phyloP scores from a whole-genome alignment of 2,113 vertebrate species.

The Machaerirhynchus nigripectus region DNA sequence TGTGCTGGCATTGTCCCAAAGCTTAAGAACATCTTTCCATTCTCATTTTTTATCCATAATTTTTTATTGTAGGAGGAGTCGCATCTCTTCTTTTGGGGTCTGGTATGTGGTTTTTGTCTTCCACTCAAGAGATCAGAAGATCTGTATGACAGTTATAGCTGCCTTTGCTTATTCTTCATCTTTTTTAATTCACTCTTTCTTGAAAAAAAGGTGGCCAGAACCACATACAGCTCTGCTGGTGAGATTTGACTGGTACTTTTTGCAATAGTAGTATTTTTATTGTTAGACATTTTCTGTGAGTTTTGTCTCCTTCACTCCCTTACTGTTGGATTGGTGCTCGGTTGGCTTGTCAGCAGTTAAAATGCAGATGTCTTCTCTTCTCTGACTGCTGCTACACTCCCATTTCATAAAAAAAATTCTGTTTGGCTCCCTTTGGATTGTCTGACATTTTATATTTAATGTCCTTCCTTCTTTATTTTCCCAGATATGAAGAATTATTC shows the following conservation, averaged over 20 bases:
- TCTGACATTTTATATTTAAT: neutral
- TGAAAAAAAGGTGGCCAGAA: neutral
- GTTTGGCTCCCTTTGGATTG: neutral
- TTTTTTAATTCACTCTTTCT: neutral
- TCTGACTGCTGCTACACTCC: neutral
- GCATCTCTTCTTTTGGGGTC: neutral
- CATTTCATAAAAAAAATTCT: neutral
- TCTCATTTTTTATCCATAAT: neutral
- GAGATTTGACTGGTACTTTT: neutral
- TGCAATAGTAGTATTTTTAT: neutral
- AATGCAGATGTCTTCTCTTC: fast-evolving
- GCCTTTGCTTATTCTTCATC: neutral
- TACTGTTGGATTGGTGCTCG: neutral
- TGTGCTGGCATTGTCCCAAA: neutral
- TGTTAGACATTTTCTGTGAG: neutral
- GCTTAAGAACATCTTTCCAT: neutral
- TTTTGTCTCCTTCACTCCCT: neutral
- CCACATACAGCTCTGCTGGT: neutral
- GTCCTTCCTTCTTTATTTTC: neutral
- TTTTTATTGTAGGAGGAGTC: neutral
- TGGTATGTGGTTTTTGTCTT: neutral
- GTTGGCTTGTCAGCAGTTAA: neutral
- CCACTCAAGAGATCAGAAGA: neutral
- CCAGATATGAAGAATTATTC: neutral
- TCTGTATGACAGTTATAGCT: neutral